phyloP scores from a whole-genome alignment of 1,140 invertebrate genomes.

The Meloidogyne exigua region DNA sequence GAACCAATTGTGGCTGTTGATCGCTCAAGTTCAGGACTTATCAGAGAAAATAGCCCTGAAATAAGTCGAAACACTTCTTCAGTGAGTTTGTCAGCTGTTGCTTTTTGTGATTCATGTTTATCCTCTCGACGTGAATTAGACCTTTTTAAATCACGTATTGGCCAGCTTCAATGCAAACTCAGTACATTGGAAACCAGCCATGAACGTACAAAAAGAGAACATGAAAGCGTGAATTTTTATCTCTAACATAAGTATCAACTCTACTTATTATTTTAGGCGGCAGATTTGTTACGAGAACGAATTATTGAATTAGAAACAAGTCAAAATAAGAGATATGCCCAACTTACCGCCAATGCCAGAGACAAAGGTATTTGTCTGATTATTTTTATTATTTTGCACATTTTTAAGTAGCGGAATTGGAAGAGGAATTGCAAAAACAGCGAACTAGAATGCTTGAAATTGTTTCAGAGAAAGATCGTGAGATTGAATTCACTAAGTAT shows the following conservation, averaged over 20 bases:
- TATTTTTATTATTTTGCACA: neutral
- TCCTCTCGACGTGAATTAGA: slow-evolving; percentile 35
- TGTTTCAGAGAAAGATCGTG: slow-evolving; percentile 45
- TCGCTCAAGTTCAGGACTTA: slow-evolving; percentile 8
- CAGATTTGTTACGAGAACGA: slow-evolving; percentile 40
- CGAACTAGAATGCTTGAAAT: slow-evolving; percentile 41
- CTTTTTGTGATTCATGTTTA: slow-evolving; percentile 31
- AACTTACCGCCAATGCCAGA: slow-evolving; percentile 41
- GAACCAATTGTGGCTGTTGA: neutral
- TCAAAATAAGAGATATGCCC: slow-evolving; percentile 39
- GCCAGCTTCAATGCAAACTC: slow-evolving; percentile 45
- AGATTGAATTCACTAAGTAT: slow-evolving; percentile 46
- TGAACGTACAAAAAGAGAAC: slow-evolving; percentile 36
- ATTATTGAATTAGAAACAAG: slow-evolving; percentile 44
- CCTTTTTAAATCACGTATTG: slow-evolving; percentile 43
- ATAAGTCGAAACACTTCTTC: slow-evolving; percentile 3
- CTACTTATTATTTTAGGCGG: slow-evolving; percentile 35
- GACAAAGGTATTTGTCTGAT: slow-evolving; percentile 38
- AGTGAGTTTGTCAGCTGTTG: neutral
- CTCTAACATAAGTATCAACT: too few species aligned
- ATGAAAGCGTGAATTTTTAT: slow-evolving; percentile 43
- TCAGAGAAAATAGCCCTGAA: slow-evolving; percentile 8
- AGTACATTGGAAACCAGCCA: slow-evolving; percentile 38
- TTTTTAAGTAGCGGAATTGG: slow-evolving; percentile 44
- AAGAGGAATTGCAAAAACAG: slow-evolving; percentile 48